Percentiles rank a stretch among this genome's conserved stretches.
phyloP scores from a whole-genome alignment of 2,888 invertebrate genomes.

The Ryuthela nishihirai region DNA sequence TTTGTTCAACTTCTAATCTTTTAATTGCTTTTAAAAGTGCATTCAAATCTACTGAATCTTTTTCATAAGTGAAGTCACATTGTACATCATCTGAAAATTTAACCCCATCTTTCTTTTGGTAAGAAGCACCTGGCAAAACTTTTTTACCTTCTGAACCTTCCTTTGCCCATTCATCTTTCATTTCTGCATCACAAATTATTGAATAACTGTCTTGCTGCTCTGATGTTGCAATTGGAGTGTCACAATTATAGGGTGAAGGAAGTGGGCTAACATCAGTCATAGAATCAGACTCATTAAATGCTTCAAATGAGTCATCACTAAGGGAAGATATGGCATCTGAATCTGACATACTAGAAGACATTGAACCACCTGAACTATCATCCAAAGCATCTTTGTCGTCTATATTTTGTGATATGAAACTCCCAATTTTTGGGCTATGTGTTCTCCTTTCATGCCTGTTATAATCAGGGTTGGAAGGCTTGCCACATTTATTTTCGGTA shows the following conservation, averaged over 20 bases:
- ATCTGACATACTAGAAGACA: slow-evolving; percentile 21
- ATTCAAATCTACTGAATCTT: slow-evolving; percentile 18
- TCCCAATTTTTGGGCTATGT: slow-evolving; percentile 18
- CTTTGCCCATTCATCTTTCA: too few relatives aligned
- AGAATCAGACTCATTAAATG: slow-evolving; percentile 21
- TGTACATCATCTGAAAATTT: slow-evolving; percentile 26
- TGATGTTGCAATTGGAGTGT: slow-evolving; percentile 5
- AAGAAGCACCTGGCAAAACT: too few relatives aligned
- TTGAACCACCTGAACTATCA: slow-evolving; percentile 22
- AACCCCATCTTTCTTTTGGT: slow-evolving; percentile 21
- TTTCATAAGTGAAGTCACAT: not conserved
- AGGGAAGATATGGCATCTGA: slow-evolving; percentile 10
- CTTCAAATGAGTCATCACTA: slow-evolving; percentile 37
- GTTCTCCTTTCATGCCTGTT: not conserved
- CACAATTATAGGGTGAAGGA: slow-evolving; percentile 23
- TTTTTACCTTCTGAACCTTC: too few relatives aligned
- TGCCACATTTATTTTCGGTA: slow-evolving; percentile 24
- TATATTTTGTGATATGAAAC: slow-evolving; percentile 6
- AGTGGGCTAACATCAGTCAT: slow-evolving; percentile 35
- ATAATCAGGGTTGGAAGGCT: not conserved
- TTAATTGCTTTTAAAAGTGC: slow-evolving; percentile 31
- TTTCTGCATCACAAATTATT: too few relatives aligned
- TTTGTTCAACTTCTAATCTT: slow-evolving; percentile 27
- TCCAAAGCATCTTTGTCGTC: slow-evolving; percentile 20
- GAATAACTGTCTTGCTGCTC: too few relatives aligned